Conservation (phyloP, 2,888 invertebrate species). For the Tupiocoris notatus region DNA sequence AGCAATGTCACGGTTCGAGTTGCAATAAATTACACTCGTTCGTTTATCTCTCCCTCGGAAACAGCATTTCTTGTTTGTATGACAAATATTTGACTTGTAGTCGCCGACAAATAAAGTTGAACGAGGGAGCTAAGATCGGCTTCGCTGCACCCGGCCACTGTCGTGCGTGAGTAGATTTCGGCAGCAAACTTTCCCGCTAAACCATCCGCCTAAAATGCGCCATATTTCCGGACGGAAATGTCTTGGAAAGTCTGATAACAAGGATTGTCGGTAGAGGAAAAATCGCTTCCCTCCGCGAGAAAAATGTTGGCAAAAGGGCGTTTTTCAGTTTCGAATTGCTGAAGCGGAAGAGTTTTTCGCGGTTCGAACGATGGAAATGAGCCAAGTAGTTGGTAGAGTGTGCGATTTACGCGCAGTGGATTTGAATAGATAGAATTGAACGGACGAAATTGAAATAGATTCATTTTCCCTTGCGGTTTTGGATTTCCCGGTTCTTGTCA, state of each 20-base stretch:
- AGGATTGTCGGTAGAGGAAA: slow-evolving; percentile 9
- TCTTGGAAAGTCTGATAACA: slow-evolving; percentile 35
- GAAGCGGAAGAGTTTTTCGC: neutral
- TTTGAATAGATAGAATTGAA: no score
- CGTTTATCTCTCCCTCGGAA: slow-evolving; percentile 13
- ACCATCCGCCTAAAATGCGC: slow-evolving; percentile 15
- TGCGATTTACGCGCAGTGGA: no score
- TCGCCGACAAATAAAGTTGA: slow-evolving; percentile 26
- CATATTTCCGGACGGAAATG: slow-evolving; percentile 33
- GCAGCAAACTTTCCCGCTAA: slow-evolving; percentile 4
- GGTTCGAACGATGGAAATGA: slow-evolving; percentile 15
- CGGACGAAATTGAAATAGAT: no score
- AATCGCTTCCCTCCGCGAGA: neutral
- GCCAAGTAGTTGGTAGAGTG: slow-evolving; percentile 32
- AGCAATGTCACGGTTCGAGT: neutral
- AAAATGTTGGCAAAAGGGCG: neutral
- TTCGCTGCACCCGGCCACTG: neutral
- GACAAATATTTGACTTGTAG: slow-evolving; percentile 41
- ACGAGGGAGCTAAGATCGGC: no score
- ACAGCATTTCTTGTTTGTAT: slow-evolving; percentile 17
- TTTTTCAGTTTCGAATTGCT: neutral
- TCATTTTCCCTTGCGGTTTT: no score
- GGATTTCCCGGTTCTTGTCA: no score
- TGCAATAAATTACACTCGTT: slow-evolving; percentile 2
- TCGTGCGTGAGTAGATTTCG: neutral